phyloP scores from a whole-genome alignment of 1,140 invertebrate genomes.

The Drosophila bipectinata region DNA sequence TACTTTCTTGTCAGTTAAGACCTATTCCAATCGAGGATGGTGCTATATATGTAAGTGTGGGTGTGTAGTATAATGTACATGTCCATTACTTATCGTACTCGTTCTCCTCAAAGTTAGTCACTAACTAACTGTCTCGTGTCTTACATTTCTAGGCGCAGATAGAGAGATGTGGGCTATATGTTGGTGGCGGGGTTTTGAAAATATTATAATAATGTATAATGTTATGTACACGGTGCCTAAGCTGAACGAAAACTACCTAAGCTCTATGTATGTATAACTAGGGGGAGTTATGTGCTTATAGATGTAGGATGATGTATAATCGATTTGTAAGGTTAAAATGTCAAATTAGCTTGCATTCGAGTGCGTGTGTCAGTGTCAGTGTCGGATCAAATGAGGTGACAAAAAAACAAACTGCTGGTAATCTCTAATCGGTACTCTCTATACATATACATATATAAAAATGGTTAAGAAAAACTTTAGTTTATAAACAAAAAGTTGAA shows the following conservation, averaged over 20 bases:
- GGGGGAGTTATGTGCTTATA: conserved; percentile 25
- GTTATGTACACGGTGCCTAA: conserved; percentile 38
- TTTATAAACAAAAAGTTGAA: conserved; percentile 69
- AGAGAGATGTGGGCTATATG: conserved; percentile 31
- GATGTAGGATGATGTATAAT: conserved; percentile 13
- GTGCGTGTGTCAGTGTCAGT: conserved; percentile 8
- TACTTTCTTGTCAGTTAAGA: conserved; percentile 10
- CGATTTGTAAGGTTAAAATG: neutral
- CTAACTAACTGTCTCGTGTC: conserved; percentile 15
- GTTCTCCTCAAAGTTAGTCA: conserved; percentile 13
- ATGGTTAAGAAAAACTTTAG: conserved; percentile 55
- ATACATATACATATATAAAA: conserved; percentile 40
- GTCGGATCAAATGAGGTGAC: conserved; percentile 26
- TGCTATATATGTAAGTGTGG: conserved; percentile 1
- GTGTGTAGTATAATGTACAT: conserved; percentile 44
- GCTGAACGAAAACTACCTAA: conserved; percentile 36
- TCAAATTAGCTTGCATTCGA: conserved; percentile 31
- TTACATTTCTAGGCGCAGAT: neutral
- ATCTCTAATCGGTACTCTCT: conserved; percentile 30
- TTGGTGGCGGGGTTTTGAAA: conserved; percentile 39
- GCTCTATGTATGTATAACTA: conserved; percentile 9
- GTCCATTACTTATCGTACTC: conserved; percentile 38
- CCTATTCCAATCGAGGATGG: conserved; percentile 24
- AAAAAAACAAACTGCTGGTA: neutral
- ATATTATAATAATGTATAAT: no score